A percentile compares a stretch with the other conserved stretches of the same genome.
phyloP scores from a whole-genome alignment of 2,113 vertebrate species.

The Hirundichthys speculiger region DNA sequence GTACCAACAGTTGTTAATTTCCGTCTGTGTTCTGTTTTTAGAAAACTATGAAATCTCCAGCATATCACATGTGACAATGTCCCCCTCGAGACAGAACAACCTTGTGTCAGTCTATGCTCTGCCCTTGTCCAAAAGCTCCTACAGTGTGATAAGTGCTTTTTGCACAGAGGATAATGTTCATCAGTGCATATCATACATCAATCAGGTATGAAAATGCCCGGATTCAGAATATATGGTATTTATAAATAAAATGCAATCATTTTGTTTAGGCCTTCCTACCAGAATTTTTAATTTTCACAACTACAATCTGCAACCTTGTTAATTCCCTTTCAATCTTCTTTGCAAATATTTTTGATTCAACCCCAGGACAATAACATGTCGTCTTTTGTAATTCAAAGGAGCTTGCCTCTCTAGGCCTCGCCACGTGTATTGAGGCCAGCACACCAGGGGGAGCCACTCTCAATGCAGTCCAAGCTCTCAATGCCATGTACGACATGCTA shows the following conservation, averaged over 20 bases:
- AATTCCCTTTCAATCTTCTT: too few relatives aligned
- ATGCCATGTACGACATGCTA: conserved; percentile 91
- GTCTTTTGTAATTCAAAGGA: conserved; percentile 78
- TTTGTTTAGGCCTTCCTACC: not conserved
- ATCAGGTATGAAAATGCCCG: conserved; percentile 81
- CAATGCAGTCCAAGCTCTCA: conserved; percentile 84
- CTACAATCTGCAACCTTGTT: too few relatives aligned
- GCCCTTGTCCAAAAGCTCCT: conserved; percentile 82
- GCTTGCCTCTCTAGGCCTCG: conserved; percentile 87
- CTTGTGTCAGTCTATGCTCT: conserved; percentile 79
- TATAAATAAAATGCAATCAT: not conserved
- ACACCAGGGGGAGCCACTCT: conserved; percentile 70
- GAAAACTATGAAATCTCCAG: conserved; percentile 83
- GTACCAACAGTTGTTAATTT: not conserved
- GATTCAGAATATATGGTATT: not conserved
- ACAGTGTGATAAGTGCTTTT: conserved; percentile 87
- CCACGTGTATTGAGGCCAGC: conserved; percentile 82
- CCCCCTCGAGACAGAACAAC: conserved; percentile 81
- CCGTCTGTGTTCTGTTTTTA: conserved; percentile 60
- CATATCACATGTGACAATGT: conserved; percentile 85
- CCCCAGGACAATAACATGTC: too few relatives aligned
- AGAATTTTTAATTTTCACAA: too few relatives aligned
- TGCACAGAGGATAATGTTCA: conserved; percentile 94
- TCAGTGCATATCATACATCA: conserved; percentile 90
- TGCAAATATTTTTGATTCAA: too few relatives aligned